A percentile compares a stretch with the other conserved stretches of the same genome.
Conservation (phyloP, 2,888 invertebrate species). For the Apamea epomidion region DNA sequence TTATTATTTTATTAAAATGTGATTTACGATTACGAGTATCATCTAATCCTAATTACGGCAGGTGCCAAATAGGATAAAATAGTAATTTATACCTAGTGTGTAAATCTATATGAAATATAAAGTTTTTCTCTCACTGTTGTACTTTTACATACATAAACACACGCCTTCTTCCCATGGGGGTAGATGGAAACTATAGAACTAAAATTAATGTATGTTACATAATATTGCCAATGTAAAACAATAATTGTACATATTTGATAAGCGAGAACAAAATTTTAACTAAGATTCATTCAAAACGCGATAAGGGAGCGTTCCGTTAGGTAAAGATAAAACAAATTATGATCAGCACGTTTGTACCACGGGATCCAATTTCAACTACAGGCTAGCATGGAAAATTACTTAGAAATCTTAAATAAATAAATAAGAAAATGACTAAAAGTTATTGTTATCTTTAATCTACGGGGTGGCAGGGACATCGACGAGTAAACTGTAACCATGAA, state of each 20-base stretch:
- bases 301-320: slow-evolving; percentile 1
- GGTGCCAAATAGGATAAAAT: neutral
- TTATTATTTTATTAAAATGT: neutral
- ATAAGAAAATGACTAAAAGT: no score
- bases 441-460: no score
- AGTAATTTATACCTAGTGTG: no score
- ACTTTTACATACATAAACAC: no score
- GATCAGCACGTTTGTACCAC: neutral
- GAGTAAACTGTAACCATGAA: no score
- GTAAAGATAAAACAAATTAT: neutral
- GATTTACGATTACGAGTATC: neutral
- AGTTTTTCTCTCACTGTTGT: neutral
- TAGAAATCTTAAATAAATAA: neutral
- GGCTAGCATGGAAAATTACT: neutral
- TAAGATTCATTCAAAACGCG: slow-evolving; percentile 13
- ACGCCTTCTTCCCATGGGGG: no score
- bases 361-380: neutral
- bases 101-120: neutral
- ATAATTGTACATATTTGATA: slow-evolving; percentile 7
- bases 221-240: neutral
- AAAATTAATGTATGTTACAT: no score
- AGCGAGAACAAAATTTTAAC: slow-evolving; percentile 23
- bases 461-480: no score
- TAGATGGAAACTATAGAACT: no score
- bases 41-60: neutral